These are phyloP conservation scores for Disparrhopalites patrizii DNA, from an alignment of 2,888 invertebrate genomes.

Conservation along the genomic window DNA sequence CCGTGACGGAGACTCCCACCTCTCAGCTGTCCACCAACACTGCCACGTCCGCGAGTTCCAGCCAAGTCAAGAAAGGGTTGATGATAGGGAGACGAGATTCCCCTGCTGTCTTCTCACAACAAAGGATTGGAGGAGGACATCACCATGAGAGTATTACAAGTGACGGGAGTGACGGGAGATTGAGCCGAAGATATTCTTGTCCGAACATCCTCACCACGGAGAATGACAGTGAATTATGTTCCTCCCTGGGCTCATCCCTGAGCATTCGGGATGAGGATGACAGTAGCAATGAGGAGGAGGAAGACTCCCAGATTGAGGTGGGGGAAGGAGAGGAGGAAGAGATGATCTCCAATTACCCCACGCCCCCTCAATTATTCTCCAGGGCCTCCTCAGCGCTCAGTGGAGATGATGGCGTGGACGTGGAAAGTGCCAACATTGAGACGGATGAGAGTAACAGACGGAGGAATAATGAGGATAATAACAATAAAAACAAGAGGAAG, in stretches of 20 bases:
- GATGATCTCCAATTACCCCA: not conserved
- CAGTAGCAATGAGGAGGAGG: not conserved
- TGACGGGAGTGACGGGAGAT: not conserved
- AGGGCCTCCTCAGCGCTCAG: not conserved
- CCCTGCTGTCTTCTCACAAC: not conserved
- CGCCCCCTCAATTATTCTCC: not conserved
- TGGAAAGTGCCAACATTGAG: no score
- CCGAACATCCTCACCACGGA: not conserved
- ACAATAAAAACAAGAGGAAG: no score
- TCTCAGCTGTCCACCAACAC: conserved; percentile 1
- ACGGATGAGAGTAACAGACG: no score
- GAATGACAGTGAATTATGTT: conserved; percentile 9
- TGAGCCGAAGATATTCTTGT: conserved; percentile 10
- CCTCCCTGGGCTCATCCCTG: not conserved
- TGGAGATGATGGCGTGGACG: not conserved
- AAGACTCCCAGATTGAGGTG: not conserved
- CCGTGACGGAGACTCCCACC: conserved; percentile 10
- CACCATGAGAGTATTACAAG: not conserved
- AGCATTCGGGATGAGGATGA: not conserved
- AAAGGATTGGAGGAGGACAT: no score
- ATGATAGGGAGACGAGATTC: not conserved
- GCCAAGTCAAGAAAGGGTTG: not conserved
- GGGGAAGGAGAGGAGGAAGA: not conserved
- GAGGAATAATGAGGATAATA: no score
- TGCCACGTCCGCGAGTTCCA: not conserved